Evolutionary conservation across 2,797 vertebrate genomes (phyloP), one percentile per base, ranked within the genome.

Genomic region (Darevskia nairensis): DNA sequence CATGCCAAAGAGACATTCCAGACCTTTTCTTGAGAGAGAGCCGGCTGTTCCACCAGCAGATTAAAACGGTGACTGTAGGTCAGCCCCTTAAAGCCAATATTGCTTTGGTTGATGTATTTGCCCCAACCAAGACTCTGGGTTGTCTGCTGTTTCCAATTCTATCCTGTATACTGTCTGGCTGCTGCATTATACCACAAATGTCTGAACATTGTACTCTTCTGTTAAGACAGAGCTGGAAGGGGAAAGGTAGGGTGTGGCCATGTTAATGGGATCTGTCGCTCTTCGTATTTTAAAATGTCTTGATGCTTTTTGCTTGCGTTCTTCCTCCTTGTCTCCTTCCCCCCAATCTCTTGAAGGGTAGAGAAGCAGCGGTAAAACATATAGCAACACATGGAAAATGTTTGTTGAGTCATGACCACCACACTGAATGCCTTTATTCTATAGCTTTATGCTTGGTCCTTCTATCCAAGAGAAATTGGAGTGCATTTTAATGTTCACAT

Each of bases 1-100:
- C 46, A 82, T 84, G 93, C 94, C 95, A 92, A 89, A 88, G 90
- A 89, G 0, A 23, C 85, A 86, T 92, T 93, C 93, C 90, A 90
- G 89, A 82, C 87, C 86, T 93, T 35, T 90, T 94, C 90, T 89
- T 84, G 83, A 89, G n/a, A 80, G 80, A 90, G 27, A 77, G 39
- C 77, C 23, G 80, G 1, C 90, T 90, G 84, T 39, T 92, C 75
- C 74, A 27, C 2, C 46, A 61, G 69, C 46, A 61, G 69, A 50
- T 59, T 35, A 35, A 21, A 75, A 72, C 44, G 15, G 68, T 80
- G 61, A n/a, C 64, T 61, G 83, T 78, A 84, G 79, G 71, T 82
- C 61, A n/a, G n/a, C 59, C 78, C 15, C 32, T 55, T 17, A 29
- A 46, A 84, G 82, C 82, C 83, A 85, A 85, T 59, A 68, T 61